Conservation (phyloP, 2,888 invertebrate species). For the Osmoderma eremita region DNA sequence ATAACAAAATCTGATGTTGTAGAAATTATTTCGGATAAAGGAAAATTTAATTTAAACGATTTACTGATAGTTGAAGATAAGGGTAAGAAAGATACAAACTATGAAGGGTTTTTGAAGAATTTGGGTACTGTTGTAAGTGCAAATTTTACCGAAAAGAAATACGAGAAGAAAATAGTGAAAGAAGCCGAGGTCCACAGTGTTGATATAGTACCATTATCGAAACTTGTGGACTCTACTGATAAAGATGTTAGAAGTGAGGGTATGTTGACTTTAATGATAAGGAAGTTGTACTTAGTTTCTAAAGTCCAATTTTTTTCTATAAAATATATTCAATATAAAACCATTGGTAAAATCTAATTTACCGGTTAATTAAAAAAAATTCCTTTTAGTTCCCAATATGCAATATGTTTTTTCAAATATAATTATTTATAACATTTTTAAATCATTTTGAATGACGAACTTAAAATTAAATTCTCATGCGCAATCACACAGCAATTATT, state of each 20-base stretch:
- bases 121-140: conserved; percentile 53
- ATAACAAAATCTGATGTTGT: conserved; percentile 42
- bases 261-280: no score
- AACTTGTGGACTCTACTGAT: background rate
- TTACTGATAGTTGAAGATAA: conserved; percentile 51
- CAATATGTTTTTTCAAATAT: no score
- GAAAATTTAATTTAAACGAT: conserved; percentile 51
- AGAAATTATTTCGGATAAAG: conserved; percentile 51
- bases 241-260: background rate
- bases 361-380: no score
- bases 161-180: background rate
- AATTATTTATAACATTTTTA: no score
- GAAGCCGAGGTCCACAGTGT: conserved; percentile 15
- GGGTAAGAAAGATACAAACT: conserved; percentile 45
- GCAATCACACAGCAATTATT: no score
- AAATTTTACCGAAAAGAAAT: conserved; percentile 44
- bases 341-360: no score
- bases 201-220: conserved; percentile 27
- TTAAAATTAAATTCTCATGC: no score
- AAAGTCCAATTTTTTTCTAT: no score
- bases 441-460: no score
- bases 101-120: conserved; percentile 52
- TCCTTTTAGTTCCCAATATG: no score
- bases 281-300: no score
- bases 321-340: no score